Evolutionary conservation across 2,888 invertebrate genomes (phyloP), one percentile per base, ranked within the genome.

Genomic region (Diadegma fenestrale): DNA sequence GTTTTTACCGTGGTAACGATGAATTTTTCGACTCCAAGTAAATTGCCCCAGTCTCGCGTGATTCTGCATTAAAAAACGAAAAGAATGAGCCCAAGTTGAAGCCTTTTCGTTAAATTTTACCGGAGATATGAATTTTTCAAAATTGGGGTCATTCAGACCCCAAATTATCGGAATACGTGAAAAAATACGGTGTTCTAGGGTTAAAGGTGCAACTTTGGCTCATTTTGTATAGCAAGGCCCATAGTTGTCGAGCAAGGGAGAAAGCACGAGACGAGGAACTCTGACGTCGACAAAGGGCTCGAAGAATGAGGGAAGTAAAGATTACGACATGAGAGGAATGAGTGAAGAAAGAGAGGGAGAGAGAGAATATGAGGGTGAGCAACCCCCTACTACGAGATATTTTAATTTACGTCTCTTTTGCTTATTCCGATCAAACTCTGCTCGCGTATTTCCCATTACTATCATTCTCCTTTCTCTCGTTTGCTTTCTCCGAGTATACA

Each of bases 321-420:
- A 86, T 81, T 79, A 79, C 81, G 81, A 77, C 41, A 68, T 17
- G 41, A 45, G 66, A 61, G 43, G 79, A 75, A 33, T 63, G 64
- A 64, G 54, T 51, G 73, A 68, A 68, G 33, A 54, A 63, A 69
- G 41, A 63, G 68, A 63, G 77, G 63, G 54, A 66, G 86, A 76
- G 71, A 72, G 73, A 72, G 61, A 48, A 48, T 17, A 72, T 61
- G 66, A 69, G 85, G 78, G 82, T 37, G 86, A 86, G 86, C 86
- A 85, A 71, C 76, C 84, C 73, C 85, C 75, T 64, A 82, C 87
- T 86, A 79, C 88, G 89, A 90, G 91, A 92, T 89, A 90, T 92
- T 92, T 92, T 92, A 92, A 92, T 92, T 92, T 91, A 91, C 90
- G 90, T 88, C 88, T 88, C 89, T 88, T 87, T 84, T 84, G 84